Base-by-base conservation (phyloP, 2,888 invertebrate species). In the Thyatira batis region DNA sequence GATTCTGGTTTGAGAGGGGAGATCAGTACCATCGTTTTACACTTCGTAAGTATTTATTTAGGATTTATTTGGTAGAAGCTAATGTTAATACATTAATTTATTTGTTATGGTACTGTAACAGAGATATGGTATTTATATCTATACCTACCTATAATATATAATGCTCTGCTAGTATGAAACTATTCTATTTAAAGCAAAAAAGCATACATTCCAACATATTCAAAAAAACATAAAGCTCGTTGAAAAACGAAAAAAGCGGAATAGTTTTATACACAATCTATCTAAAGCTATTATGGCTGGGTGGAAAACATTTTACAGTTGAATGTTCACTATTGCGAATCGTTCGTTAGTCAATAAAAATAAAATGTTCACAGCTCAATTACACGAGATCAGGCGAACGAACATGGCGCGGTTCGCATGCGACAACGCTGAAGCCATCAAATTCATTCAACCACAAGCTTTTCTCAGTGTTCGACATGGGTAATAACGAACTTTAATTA, bases 1-100 rank as follows among this genome's bases (percentile, higher is more conserved):
- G 87, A 20, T 87, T 87, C 58, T 88, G 87, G 87, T 87, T 76
- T 43, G 87, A 89, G 51, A 78, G 87, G 53, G 86, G 87, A 0
- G 82, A 87, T 51, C 86, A 89, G 57, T 62, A 77, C 11, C 87
- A 88, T 53, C 87, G 88, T 51, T 78, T 87, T 17, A 77, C 74
- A 48, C 60, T 76, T 43, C 60, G 88, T 89, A 67, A 72, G 82
- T 73, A 30, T n/a, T n/a, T n/a, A n/a, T n/a, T n/a, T n/a, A n/a
- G n/a, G n/a, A n/a, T n/a, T n/a, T n/a, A n/a, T n/a, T n/a, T n/a
- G n/a, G n/a, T n/a, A n/a, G n/a, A n/a, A n/a, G n/a, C n/a, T n/a
- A n/a, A n/a, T n/a, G n/a, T n/a, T n/a, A n/a, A n/a, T n/a, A n/a
- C n/a, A n/a, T n/a, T n/a, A n/a, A n/a, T n/a, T n/a, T n/a, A n/a